A percentile compares a stretch with the other conserved stretches of the same genome.
These are phyloP conservation scores for Tragelaphus eurycerus DNA, from an alignment of 2,797 vertebrate genomes.

Conservation along the genomic window DNA sequence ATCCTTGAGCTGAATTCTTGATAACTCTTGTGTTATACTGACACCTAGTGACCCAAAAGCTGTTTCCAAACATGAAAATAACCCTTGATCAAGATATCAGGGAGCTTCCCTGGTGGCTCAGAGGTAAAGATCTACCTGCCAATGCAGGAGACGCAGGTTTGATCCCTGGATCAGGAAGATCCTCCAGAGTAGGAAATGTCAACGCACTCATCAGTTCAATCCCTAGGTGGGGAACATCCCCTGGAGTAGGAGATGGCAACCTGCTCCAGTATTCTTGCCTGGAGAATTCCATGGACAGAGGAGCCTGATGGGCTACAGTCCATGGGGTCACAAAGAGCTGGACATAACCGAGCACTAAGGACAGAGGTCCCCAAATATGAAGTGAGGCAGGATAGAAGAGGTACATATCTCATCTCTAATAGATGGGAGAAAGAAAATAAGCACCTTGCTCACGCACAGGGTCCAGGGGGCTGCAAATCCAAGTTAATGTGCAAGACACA, in stretches of 20 bases:
- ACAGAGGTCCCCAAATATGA: neutral
- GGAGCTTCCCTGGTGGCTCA: neutral
- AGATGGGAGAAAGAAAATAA: neutral
- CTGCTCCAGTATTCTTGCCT: neutral
- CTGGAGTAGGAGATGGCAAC: neutral
- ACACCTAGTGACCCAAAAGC: constrained; percentile 79
- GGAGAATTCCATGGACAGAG: neutral
- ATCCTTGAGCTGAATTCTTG: neutral
- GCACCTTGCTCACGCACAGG: neutral
- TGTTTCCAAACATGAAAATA: neutral
- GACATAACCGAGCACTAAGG: neutral
- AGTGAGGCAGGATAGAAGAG: neutral
- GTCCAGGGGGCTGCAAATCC: neutral
- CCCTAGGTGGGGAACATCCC: neutral
- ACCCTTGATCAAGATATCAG: neutral
- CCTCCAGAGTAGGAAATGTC: neutral
- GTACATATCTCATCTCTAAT: neutral
- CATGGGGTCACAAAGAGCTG: neutral
- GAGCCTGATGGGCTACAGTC: neutral
- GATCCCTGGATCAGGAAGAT: neutral
- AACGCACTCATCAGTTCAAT: neutral
- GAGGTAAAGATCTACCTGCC: neutral
- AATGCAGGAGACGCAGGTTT: neutral
- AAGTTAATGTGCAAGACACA: rapidly evolving
- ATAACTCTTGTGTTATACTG: constrained; percentile 66